Evolutionary conservation across 2,797 vertebrate genomes (phyloP), one percentile per base, ranked within the genome.

Genomic region (Sternarchorhynchus goeldii): DNA sequence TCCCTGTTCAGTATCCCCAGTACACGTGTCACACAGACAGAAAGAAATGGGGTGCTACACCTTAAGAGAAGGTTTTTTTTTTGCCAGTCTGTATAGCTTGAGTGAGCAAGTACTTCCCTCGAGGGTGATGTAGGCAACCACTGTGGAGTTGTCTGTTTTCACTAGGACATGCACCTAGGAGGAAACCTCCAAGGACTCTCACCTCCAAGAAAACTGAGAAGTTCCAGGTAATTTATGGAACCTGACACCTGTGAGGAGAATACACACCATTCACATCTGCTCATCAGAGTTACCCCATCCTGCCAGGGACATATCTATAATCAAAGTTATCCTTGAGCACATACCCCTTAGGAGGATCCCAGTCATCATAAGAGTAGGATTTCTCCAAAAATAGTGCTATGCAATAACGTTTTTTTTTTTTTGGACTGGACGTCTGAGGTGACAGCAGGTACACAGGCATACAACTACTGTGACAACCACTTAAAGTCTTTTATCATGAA

Each of bases 401-500:
- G 18, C 0, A 7, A 20, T 20, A 70, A 4, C 6, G 6, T 4
- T n/a, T 6, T n/a, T 25, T 25, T 3, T 32, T 21, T 64, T 45
- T 64, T 17, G n/a, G 21, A 55, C 45, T 2, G 14, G 29, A 16
- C 12, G 10, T n/a, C 50, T 16, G 60, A 75, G 60, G 31, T 64
- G 73, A 17, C 18, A 0, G 2, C 1, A 2, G 55, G 34, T 21
- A 10, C 58, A 60, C 57, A 60, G 34, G 6, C 3, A 0, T 7
- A 73, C 5, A 6, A 8, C 25, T 25, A 18, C 1, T 25, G 0
- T 0, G 57, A 20, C 67, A 18, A 70, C 0, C 14, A 21, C 50
- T 76, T 45, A 76, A 68, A 76, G 2, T 57, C 63, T 18, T n/a
- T 76, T 32, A 68, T 76, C n/a, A n/a, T 55, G 4, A 76, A 29